Conservation (phyloP, 2,113 vertebrate genomes). For the Cairina moschata region DNA sequence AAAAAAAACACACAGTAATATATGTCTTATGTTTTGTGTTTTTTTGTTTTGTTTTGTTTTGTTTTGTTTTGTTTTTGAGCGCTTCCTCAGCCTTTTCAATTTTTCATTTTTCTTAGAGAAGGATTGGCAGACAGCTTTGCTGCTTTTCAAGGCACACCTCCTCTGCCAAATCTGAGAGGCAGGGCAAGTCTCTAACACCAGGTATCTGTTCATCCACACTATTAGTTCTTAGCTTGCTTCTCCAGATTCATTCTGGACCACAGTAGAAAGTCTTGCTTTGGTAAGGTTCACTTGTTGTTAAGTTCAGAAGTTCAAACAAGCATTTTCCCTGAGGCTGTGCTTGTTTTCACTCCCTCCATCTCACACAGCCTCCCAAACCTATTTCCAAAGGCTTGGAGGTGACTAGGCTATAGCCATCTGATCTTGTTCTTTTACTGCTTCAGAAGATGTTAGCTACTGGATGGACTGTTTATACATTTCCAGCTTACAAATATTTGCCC, state of each 20-base stretch:
- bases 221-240: neutral
- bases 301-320: neutral
- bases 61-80: neutral
- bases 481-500: neutral
- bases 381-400: neutral
- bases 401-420: neutral
- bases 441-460: neutral
- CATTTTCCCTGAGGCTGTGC: rapidly evolving
- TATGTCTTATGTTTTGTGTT: neutral
- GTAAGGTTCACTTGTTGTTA: rapidly evolving
- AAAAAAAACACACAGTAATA: neutral
- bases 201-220: neutral
- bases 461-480: neutral
- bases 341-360: neutral
- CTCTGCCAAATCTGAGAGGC: neutral
- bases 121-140: neutral
- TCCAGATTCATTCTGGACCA: neutral
- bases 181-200: neutral
- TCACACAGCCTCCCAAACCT: neutral
- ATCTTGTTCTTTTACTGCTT: neutral
- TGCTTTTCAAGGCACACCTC: neutral
- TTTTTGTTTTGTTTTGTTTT: too few species aligned
- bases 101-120: neutral
- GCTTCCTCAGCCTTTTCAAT: neutral
- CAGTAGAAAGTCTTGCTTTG: neutral